These are phyloP conservation scores for Selenia dentaria DNA, from an alignment of 2,888 invertebrate species.

Conservation along the genomic window DNA sequence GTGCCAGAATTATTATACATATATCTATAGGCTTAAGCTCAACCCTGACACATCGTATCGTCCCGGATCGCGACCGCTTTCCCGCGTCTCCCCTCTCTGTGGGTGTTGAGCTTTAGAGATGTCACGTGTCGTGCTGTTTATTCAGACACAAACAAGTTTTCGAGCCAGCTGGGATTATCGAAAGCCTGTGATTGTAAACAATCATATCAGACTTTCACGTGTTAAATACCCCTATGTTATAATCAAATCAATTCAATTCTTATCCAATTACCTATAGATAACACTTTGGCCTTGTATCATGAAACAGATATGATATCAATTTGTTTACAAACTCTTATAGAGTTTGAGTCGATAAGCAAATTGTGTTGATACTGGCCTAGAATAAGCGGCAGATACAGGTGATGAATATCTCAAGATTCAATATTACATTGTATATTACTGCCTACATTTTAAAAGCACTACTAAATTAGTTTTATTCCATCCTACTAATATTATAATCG, in stretches of 20 bases:
- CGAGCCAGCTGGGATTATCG: too few species aligned
- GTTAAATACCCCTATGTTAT: neutral
- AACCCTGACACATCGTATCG: too few species aligned
- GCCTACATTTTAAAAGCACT: conserved; percentile 45
- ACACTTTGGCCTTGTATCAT: conserved; percentile 23
- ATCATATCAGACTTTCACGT: neutral
- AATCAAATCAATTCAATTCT: conserved; percentile 1
- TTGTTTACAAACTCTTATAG: conserved; percentile 25
- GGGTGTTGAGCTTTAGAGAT: too few species aligned
- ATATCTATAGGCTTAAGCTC: too few species aligned
- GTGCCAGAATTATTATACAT: too few species aligned
- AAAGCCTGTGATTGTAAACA: too few species aligned
- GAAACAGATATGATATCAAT: conserved; percentile 12
- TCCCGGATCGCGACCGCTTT: too few species aligned
- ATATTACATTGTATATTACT: conserved; percentile 54
- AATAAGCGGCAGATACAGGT: conserved; percentile 54
- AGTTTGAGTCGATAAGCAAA: conserved; percentile 19
- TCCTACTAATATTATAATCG: too few species aligned
- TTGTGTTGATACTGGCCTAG: conserved; percentile 43
- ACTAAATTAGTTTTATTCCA: too few species aligned
- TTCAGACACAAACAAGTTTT: too few species aligned
- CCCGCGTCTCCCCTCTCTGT: too few species aligned
- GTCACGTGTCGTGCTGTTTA: too few species aligned
- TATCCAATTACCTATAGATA: conserved; percentile 14
- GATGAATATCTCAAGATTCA: conserved; percentile 49